Evolutionary conservation across 2,888 invertebrate species (phyloP).

Genomic region (Syrista parreyssii): DNA sequence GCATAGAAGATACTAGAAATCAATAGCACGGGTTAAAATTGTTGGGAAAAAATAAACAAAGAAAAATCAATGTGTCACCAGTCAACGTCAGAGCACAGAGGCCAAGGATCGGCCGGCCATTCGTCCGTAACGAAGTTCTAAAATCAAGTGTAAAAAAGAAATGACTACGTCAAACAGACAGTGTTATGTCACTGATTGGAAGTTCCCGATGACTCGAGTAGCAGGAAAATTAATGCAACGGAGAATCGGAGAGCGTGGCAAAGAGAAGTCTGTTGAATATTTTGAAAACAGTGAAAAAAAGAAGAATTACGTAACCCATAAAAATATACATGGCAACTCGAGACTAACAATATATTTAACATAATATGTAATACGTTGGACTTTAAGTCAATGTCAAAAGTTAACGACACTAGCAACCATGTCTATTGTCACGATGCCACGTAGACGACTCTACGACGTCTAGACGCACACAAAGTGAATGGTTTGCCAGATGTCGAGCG

Average conservation of each 20-base stretch:
- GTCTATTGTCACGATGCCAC: neutral
- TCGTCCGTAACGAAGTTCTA: neutral
- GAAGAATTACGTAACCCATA: neutral
- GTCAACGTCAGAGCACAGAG: neutral
- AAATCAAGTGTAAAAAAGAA: neutral
- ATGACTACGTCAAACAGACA: neutral
- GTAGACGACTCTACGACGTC: neutral
- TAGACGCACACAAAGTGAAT: constrained; percentile 28
- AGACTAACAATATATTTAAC: neutral
- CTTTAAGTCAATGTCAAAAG: neutral
- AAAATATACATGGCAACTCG: neutral
- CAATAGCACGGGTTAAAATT: neutral
- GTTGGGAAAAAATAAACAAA: neutral
- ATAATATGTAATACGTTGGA: neutral
- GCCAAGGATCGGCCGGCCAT: neutral
- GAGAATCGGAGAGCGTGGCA: neutral
- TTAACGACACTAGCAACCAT: neutral
- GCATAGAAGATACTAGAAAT: neutral
- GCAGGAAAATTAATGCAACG: constrained; percentile 26
- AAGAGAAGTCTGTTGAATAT: neutral
- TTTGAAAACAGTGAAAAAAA: too few species aligned
- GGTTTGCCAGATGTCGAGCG: constrained; percentile 34
- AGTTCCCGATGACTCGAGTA: constrained; percentile 20
- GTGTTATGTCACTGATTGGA: neutral
- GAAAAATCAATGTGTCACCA: neutral